Base-by-base conservation (phyloP, 1,140 invertebrate species). In the Ladona fulva region DNA sequence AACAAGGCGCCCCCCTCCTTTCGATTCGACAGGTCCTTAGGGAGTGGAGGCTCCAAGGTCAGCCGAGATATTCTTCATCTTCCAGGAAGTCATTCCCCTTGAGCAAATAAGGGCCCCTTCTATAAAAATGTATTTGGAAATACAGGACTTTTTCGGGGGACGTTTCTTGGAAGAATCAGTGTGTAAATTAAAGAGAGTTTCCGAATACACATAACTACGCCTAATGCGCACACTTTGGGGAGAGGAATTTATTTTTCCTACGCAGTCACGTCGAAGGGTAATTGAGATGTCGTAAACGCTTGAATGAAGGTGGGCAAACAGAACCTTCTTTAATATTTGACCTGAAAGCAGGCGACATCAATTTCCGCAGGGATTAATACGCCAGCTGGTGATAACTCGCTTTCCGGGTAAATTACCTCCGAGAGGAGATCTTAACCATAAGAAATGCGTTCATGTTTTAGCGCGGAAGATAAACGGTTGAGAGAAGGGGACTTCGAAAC, bases 351-450 rank as follows among this genome's bases (percentile, higher is more conserved):
- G 90, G 91, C 52, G 90, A 91, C 77, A 85, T 89, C 25, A 91
- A 91, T 82, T 86, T 88, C 14, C 89, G 89, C 81, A 91, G 91
- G 85, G 91, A 91, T 92, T 85, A 88, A 88, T 86, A 44, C 66
- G 77, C 42, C 73, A 78, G 25, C 25, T 77, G 24, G 59, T 37
- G 74, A 29, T 25, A 77, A 29, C 25, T 25, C 25, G 42, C 59
- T 25, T 76, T 25, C 25, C 44, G 73, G 74, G 42, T 44, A 79
- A 42, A 52, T 75, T 75, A 79, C 44, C 66, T 73, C 59, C 59
- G 74, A 75, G 74, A 29, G 24, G 74, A 42, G 37, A 42, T 74
- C 66, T 52, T 77, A 73, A 77, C 44, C 29, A 74, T 73, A 44
- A 76, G 73, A 78, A 74, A 73, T 37, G 77, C 73, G 25, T n/a